phyloP scores from a whole-genome alignment of 2,888 invertebrate genomes.

The Drosophila antonietae region DNA sequence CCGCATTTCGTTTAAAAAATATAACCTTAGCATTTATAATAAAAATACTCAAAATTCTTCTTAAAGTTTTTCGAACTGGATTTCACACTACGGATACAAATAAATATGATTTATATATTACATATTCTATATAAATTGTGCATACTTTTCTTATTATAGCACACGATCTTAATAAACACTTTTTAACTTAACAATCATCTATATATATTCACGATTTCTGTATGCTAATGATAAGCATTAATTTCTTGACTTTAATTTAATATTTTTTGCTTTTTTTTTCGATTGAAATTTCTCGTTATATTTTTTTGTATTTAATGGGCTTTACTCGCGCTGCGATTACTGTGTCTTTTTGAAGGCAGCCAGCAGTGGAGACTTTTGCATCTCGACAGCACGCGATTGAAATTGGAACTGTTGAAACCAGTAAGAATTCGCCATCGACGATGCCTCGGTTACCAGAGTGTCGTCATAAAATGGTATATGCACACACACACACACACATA shows the following conservation, averaged over 20 bases:
- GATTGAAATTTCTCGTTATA: neutral
- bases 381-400: slow-evolving; percentile 51
- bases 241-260: neutral
- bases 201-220: slow-evolving; percentile 1
- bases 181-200: neutral
- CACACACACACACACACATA: neutral
- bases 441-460: slow-evolving; percentile 39
- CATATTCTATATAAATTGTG: neutral
- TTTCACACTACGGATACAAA: neutral
- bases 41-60: neutral
- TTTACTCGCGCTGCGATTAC: slow-evolving; percentile 22
- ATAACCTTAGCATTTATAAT: neutral
- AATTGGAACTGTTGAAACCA: slow-evolving; percentile 37
- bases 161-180: neutral
- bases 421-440: slow-evolving; percentile 19
- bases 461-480: slow-evolving; percentile 5
- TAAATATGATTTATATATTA: neutral
- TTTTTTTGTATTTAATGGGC: slow-evolving; percentile 3
- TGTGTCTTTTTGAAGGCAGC: neutral
- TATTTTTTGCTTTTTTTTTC: neutral
- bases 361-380: slow-evolving; percentile 28
- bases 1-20: neutral
- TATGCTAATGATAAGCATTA: slow-evolving; percentile 2
- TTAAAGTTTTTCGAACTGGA: neutral
- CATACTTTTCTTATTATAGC: neutral